A percentile compares a stretch with the other conserved stretches of the same genome.
phyloP scores from a whole-genome alignment of 2,113 vertebrate species.

The Phrynosoma platyrhinos region DNA sequence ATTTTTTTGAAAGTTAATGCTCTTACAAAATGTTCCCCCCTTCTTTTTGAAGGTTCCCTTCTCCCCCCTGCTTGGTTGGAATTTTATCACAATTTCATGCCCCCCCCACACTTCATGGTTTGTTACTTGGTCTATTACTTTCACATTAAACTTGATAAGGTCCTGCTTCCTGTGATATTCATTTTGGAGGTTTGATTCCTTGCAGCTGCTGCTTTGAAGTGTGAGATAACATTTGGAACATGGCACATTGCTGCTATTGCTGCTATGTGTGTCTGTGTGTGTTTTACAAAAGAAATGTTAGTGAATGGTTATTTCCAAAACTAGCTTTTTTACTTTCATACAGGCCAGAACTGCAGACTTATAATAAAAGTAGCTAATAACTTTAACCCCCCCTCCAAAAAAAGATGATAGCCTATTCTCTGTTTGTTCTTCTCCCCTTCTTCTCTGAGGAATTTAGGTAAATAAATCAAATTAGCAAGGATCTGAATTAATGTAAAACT shows the following conservation, averaged over 20 bases:
- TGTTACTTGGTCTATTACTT: constrained; percentile 72
- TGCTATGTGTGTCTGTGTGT: constrained; percentile 2
- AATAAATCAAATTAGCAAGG: constrained; percentile 30
- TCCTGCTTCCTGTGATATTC: constrained; percentile 66
- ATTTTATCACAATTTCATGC: constrained; percentile 75
- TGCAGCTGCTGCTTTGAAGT: constrained; percentile 75
- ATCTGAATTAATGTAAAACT: constrained; percentile 26
- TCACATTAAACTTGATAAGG: constrained; percentile 69
- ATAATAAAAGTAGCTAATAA: constrained; percentile 44
- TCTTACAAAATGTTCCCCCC: constrained; percentile 56
- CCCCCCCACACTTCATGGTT: constrained; percentile 61
- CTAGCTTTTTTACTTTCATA: constrained; percentile 61
- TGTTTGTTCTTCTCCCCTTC: constrained; percentile 31
- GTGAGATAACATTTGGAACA: constrained; percentile 65
- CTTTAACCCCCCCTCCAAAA: constrained; percentile 8
- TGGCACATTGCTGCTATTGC: constrained; percentile 41
- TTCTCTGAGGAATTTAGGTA: constrained; percentile 52
- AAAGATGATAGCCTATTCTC: constrained; percentile 43
- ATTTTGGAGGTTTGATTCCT: constrained; percentile 67
- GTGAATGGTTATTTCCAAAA: constrained; percentile 43
- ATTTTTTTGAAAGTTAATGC: constrained; percentile 55
- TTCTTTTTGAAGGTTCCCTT: constrained; percentile 60
- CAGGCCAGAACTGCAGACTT: constrained; percentile 40
- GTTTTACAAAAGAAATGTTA: constrained; percentile 27
- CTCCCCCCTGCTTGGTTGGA: constrained; percentile 59